Evolutionary conservation across 1,140 invertebrate genomes (phyloP), one percentile per base, ranked within the genome.

Genomic region (Scaptomyza graminum): DNA sequence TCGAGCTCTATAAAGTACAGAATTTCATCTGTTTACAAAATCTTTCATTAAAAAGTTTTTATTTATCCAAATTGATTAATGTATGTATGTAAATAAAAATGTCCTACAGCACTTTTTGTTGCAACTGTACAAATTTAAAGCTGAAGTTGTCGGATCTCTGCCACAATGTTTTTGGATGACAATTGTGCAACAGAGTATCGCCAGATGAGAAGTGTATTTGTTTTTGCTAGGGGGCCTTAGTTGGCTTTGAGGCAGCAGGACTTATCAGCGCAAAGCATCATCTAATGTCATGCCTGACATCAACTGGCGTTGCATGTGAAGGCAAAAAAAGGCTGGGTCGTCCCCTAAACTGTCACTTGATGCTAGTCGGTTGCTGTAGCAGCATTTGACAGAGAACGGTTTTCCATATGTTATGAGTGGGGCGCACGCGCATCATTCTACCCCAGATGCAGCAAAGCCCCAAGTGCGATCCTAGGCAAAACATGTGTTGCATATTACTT

Each of bases 401-500:
- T 68, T 73, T 61, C 68, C 63, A 62, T 51, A 51, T 60, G 57
- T 28, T 41, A 7, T 34, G 60, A 46, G 49, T 57, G 65, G 50
- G 59, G 72, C 60, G 72, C 65, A 75, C 54, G 66, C 67, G 72
- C 61, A 68, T 50, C 25, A 52, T 25, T 25, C 47, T 18, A 57
- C 37, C 16, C 28, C 44, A 50, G 1, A 43, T 28, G n/a, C 11
- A 25, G 6, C 12, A 12, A 12, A 41, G 37, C 37, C 12, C 37
- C 37, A 41, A n/a, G 12, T n/a, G 37, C 37, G n/a, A 28, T 39
- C 12, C 25, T 15, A 43, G 9, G 47, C 43, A 15, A 39, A 74
- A 71, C 73, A 75, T 75, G 68, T 75, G 73, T 75, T 71, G 73
- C 68, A 75, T 75, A 75, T 75, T 75, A 75, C 73, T 75, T 72